phyloP scores from a whole-genome alignment of 2,113 vertebrate species.

The Acanthochromis polyacanthus region DNA sequence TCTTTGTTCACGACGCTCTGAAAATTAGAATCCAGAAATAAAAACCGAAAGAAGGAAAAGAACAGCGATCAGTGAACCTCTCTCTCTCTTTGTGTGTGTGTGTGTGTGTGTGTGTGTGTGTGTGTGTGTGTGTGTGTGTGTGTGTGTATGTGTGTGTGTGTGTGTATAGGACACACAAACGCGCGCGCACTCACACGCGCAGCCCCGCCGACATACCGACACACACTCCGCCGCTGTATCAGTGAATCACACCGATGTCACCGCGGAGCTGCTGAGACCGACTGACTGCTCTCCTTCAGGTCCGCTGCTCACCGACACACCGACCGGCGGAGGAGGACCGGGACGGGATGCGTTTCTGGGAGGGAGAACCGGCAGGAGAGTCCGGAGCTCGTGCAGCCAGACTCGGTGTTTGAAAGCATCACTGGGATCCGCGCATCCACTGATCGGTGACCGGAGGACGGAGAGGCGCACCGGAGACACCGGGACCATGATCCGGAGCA shows the following conservation, averaged over 20 bases:
- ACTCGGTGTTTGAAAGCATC: slow-evolving; percentile 7
- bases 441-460: slow-evolving; percentile 16
- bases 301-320: slow-evolving; percentile 39
- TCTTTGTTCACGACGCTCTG: not conserved
- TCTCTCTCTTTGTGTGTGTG: not conserved
- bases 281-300: slow-evolving; percentile 46
- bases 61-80: slow-evolving; percentile 14
- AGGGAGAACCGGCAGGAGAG: slow-evolving; percentile 87
- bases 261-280: slow-evolving; percentile 57
- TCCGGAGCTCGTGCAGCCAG: slow-evolving; percentile 73
- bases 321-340: slow-evolving; percentile 62
- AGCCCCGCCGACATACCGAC: slow-evolving; percentile 66
- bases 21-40: slow-evolving; percentile 8
- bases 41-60: slow-evolving; percentile 22
- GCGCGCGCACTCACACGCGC: slow-evolving; percentile 37
- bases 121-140: not conserved
- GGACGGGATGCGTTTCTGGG: slow-evolving; percentile 81
- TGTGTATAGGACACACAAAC: slow-evolving; percentile 50
- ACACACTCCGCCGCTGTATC: slow-evolving; percentile 55
- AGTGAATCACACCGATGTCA: slow-evolving; percentile 71
- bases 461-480: slow-evolving; percentile 66
- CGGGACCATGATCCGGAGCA: slow-evolving; percentile 91
- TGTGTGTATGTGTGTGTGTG: not conserved
- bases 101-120: not conserved
- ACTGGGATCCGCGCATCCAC: slow-evolving; percentile 70